Conservation (phyloP, 2,888 invertebrate species). For the Anaspis maculata region DNA sequence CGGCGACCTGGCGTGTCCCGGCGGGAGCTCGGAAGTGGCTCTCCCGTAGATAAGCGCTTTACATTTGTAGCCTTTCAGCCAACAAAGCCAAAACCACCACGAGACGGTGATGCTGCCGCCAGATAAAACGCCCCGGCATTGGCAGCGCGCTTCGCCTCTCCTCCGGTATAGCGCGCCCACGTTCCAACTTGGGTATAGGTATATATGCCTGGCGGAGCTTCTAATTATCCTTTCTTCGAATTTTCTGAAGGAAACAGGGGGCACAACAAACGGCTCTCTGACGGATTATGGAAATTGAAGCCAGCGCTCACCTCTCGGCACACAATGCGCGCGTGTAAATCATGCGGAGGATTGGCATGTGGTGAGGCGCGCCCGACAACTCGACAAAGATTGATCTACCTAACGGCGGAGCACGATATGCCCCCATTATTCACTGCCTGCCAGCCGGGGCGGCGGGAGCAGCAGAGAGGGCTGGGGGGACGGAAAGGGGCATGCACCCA, state of each 20-base stretch:
- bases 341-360: conserved; percentile 38
- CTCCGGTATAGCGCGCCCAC: neutral
- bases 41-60: conserved; percentile 40
- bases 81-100: conserved; percentile 5
- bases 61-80: conserved; percentile 40
- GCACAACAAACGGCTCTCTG: conserved; percentile 2
- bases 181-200: neutral
- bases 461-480: no score
- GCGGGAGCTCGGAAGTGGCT: conserved; percentile 37
- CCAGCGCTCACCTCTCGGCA: conserved; percentile 21
- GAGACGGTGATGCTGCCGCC: neutral
- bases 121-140: neutral
- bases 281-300: conserved; percentile 29
- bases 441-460: no score
- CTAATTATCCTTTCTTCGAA: conserved; percentile 9
- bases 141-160: neutral
- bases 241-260: conserved; percentile 25
- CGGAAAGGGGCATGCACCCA: no score
- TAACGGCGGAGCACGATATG: conserved; percentile 35
- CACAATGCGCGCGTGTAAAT: conserved; percentile 33
- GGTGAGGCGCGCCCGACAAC: conserved; percentile 32
- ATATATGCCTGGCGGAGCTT: no score
- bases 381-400: conserved; percentile 34
- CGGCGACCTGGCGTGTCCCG: conserved; percentile 31
- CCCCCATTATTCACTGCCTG: conserved; percentile 36